Conservation (phyloP, 2,888 invertebrate species). For the Drosophila cognata region DNA sequence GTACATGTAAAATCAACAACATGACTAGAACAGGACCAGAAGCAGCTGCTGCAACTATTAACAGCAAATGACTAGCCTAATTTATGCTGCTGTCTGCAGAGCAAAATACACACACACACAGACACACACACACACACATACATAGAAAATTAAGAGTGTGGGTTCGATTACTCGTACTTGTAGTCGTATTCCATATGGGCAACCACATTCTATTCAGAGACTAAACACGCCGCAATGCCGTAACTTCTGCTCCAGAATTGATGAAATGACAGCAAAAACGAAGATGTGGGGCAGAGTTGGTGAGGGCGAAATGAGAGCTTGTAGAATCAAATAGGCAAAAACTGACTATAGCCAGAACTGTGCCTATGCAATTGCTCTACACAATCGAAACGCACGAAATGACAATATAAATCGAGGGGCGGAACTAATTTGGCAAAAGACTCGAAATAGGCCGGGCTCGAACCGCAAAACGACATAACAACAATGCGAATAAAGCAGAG, state of each 20-base stretch:
- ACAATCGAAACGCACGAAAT: constrained; percentile 82
- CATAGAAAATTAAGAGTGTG: neutral
- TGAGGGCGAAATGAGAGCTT: neutral
- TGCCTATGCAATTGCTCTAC: constrained; percentile 67
- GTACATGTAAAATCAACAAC: constrained; percentile 53
- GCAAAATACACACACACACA: constrained; percentile 16
- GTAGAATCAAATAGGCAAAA: constrained; percentile 46
- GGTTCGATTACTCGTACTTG: constrained; percentile 17
- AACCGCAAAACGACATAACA: constrained; percentile 70
- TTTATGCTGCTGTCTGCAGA: constrained; percentile 67
- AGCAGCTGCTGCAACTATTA: constrained; percentile 68
- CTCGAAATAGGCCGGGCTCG: constrained; percentile 77
- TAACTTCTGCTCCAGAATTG: constrained; percentile 68
- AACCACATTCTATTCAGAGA: constrained; percentile 62
- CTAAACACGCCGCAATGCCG: constrained; percentile 73
- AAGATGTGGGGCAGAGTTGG: neutral
- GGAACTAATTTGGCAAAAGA: constrained; percentile 84
- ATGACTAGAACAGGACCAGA: constrained; percentile 24
- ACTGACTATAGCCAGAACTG: constrained; percentile 1
- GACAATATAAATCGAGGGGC: constrained; percentile 85
- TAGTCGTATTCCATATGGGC: constrained; percentile 49
- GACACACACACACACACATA: neutral
- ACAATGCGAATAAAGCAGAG: constrained; percentile 45
- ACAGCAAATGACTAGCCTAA: constrained; percentile 75
- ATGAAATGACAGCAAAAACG: constrained; percentile 63